Evolutionary conservation across 2,888 invertebrate species (phyloP).

Genomic region (Choristoneura rosaceana): DNA sequence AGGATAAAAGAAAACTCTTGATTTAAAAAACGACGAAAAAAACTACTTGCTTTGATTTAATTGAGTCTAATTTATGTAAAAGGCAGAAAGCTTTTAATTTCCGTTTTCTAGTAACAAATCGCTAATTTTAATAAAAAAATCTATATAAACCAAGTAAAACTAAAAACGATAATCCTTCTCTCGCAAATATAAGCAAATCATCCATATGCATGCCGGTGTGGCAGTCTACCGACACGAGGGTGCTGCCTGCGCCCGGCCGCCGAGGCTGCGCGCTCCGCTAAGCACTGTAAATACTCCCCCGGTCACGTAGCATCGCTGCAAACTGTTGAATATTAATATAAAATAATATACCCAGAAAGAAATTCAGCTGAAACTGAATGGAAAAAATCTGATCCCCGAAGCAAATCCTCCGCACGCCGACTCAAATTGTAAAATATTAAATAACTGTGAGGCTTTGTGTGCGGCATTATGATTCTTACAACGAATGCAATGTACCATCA

Average conservation of each 20-base stretch:
- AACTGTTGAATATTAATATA: constrained; percentile 81
- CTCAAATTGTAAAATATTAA: constrained; percentile 50
- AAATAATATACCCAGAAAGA: constrained; percentile 72
- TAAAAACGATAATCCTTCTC: neutral
- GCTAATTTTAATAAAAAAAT: neutral
- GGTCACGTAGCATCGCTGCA: constrained; percentile 77
- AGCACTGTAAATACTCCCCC: constrained; percentile 80
- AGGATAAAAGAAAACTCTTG: neutral
- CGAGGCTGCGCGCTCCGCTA: constrained; percentile 71
- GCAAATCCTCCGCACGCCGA: constrained; percentile 47
- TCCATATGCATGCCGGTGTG: constrained; percentile 60
- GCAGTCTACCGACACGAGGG: constrained; percentile 45
- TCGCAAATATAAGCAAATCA: neutral
- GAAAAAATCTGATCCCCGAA: constrained; percentile 51
- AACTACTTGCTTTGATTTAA: neutral
- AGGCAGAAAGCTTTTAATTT: neutral
- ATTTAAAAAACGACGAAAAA: neutral
- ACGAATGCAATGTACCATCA: constrained; percentile 21
- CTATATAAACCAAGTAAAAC: neutral
- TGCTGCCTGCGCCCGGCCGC: constrained; percentile 50
- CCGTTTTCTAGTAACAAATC: neutral
- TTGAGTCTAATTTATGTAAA: neutral
- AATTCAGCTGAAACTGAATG: constrained; percentile 61
- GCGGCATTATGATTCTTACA: constrained; percentile 31
- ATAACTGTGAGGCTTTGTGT: constrained; percentile 38